Base-by-base conservation (phyloP, 92 coral and sea anemone species). In the Actinernus sp. region DNA sequence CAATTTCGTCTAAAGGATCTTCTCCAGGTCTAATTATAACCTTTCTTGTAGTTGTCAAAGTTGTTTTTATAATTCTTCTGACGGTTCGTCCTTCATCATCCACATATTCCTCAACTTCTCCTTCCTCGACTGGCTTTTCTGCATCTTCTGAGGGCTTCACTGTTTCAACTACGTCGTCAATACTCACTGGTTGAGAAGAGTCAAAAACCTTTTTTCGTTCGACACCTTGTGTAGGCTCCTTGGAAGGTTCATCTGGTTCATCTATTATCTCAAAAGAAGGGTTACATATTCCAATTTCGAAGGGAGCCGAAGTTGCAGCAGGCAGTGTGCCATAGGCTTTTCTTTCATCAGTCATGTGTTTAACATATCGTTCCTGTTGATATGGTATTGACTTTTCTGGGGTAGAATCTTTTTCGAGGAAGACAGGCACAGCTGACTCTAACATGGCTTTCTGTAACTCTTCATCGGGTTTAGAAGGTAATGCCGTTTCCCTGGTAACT, bases 231-330 rank as follows among this genome's bases (percentile, higher is more conserved):
- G n/a, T n/a, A n/a, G n/a, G n/a, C n/a, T n/a, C n/a, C n/a, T n/a
- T n/a, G n/a, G n/a, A n/a, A n/a, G n/a, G n/a, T n/a, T n/a, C n/a
- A n/a, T n/a, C n/a, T n/a, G n/a, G n/a, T n/a, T 48, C 47, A 19
- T 32, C 64, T 30, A 55, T 38, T 4, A 54, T 58, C 13, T 70
- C 78, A 47, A 70, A 70, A 22, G 78, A 65, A 27, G 66, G 78
- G 30, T 70, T 70, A 46, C 41, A 70, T 24, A 70, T 55, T 17
- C 78, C 78, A 13, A 70, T 57, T 17, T 57, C 66, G 38, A 29
- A 23, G 21, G 17, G 22, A 11, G 30, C 38, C 30, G 30, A 27
- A 17, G 33, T 27, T 61, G 37, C 5, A 11, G 10, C 7, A n/a
- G n/a, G n/a, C n/a, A n/a, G n/a, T n/a, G n/a, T n/a, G n/a, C n/a